Evolutionary conservation across 2,113 vertebrate genomes (phyloP).

Genomic region (Corythornis vintsioides): DNA sequence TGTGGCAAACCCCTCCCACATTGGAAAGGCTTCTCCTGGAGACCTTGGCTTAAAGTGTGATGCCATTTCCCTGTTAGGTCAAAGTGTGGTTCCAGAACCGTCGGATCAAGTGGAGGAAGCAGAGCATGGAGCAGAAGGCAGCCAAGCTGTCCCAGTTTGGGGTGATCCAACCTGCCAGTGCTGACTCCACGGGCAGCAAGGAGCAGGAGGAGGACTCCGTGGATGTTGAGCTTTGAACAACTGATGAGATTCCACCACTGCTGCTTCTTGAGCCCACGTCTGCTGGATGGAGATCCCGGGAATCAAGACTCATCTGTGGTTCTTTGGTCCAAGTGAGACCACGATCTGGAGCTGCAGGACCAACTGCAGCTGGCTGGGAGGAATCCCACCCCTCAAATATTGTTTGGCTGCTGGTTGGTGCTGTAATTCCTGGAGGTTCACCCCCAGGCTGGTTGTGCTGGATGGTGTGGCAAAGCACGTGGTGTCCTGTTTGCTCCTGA

Average conservation of each 20-base stretch:
- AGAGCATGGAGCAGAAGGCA: conserved; percentile 77
- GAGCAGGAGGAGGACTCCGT: conserved; percentile 26
- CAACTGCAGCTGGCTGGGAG: not conserved
- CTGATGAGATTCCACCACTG: not conserved
- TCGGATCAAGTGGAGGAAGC: conserved; percentile 82
- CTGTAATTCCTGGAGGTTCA: not conserved
- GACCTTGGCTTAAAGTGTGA: not conserved
- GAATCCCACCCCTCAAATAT: not conserved
- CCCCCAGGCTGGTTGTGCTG: not conserved
- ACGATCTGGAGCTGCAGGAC: not conserved
- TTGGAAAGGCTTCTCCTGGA: not conserved
- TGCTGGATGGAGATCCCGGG: not conserved
- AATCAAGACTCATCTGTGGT: not conserved
- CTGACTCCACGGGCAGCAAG: not conserved
- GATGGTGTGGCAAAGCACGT: not conserved
- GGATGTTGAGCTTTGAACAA: conserved; percentile 21
- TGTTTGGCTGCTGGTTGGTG: not conserved
- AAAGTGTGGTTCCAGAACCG: conserved; percentile 85
- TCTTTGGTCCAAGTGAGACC: not conserved
- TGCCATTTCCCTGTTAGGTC: conserved; percentile 58
- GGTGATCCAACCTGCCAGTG: not conserved
- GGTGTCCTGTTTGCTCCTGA: not conserved
- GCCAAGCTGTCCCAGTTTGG: conserved; percentile 50
- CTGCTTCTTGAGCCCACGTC: not conserved
- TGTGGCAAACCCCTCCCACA: not conserved